These are phyloP conservation scores for Myiothlypis chrysogaster DNA, from an alignment of 2,797 vertebrate species.

Conservation along the genomic window DNA sequence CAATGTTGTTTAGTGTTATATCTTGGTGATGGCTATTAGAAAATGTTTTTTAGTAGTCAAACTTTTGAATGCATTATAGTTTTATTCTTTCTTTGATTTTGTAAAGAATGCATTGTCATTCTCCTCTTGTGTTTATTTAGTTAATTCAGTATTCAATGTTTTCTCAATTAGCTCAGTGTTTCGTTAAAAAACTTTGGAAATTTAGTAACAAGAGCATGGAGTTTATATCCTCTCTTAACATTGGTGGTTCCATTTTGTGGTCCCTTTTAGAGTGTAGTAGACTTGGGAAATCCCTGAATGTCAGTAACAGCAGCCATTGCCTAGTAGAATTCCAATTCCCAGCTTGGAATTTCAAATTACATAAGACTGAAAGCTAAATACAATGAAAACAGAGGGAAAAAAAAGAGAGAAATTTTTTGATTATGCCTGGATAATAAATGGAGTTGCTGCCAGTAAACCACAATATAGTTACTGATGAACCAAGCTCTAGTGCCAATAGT, in stretches of 20 bases:
- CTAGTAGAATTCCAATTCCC: neutral
- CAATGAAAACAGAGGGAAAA: neutral
- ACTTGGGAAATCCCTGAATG: neutral
- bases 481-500: neutral
- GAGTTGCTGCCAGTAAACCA: neutral
- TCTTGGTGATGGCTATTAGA: neutral
- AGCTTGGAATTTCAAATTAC: neutral
- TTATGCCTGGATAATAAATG: constrained; percentile 7
- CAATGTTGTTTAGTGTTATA: neutral
- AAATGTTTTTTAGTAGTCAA: neutral
- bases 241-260: neutral
- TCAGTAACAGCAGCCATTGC: neutral
- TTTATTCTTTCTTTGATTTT: neutral
- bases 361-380: neutral
- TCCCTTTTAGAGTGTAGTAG: neutral
- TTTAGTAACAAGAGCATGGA: neutral
- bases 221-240: neutral
- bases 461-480: neutral
- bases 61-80: neutral
- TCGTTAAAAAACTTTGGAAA: neutral
- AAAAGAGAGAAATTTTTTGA: neutral
- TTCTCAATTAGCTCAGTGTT: neutral
- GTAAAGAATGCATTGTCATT: neutral
- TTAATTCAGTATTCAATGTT: constrained; percentile 1
- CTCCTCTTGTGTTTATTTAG: neutral